Evolutionary conservation across 2,113 vertebrate genomes (phyloP).

Genomic region (Monopterus albus): DNA sequence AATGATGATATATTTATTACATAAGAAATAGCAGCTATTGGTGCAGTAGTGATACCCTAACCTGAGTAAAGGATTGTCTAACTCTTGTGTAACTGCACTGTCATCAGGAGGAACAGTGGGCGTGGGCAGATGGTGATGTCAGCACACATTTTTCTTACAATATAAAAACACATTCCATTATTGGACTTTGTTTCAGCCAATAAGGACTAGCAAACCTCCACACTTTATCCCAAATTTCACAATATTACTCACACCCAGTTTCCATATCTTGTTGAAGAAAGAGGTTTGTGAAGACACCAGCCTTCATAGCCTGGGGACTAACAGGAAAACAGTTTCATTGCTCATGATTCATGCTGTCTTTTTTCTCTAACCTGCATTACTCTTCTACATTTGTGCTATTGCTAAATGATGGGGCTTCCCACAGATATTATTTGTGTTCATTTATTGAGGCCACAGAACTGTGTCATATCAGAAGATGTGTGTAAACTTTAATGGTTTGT

Average conservation of each 20-base stretch:
- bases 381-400: no score
- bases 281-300: slow-evolving; percentile 16
- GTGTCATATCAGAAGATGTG: no score
- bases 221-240: slow-evolving; percentile 45
- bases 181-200: neutral
- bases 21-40: no score
- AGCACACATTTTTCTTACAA: neutral
- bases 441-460: no score
- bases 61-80: neutral
- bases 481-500: no score
- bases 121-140: neutral
- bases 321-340: slow-evolving; percentile 36
- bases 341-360: no score
- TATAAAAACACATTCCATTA: neutral
- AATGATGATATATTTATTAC: no score
- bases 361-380: no score
- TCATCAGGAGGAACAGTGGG: neutral
- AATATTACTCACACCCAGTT: slow-evolving; percentile 41
- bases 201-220: neutral
- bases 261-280: neutral
- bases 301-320: slow-evolving; percentile 31
- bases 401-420: no score
- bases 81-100: neutral
- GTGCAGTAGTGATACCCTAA: neutral
- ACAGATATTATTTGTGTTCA: no score